Conservation (phyloP, 2,797 vertebrate species). For the Eulemur rubriventer region DNA sequence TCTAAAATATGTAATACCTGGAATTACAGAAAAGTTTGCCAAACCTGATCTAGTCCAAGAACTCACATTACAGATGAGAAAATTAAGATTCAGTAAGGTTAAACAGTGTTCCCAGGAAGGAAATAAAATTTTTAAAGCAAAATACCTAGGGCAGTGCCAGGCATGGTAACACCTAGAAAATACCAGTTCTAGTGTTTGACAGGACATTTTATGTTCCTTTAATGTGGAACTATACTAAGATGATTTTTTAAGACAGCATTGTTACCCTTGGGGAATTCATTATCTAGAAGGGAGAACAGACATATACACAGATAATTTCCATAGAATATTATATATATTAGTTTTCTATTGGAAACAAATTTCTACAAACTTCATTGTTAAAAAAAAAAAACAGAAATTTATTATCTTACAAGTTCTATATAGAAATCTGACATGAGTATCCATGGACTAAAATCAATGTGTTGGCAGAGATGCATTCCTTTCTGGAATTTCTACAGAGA, state of each 20-base stretch:
- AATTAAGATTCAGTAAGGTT: neutral
- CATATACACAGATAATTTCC: neutral
- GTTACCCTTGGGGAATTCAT: neutral
- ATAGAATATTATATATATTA: neutral
- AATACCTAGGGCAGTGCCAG: neutral
- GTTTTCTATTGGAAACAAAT: neutral
- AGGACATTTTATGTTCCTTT: neutral
- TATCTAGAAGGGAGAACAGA: neutral
- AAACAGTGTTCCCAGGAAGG: neutral
- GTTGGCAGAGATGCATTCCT: neutral
- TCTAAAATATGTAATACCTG: neutral
- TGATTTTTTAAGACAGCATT: neutral
- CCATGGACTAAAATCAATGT: neutral
- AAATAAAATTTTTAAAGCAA: neutral
- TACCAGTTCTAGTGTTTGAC: neutral
- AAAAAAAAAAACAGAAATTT: neutral
- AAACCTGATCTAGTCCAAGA: neutral
- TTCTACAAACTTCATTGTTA: neutral
- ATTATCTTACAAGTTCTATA: neutral
- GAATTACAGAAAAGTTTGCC: neutral
- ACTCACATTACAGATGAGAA: constrained; percentile 18
- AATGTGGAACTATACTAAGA: neutral
- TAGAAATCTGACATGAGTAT: neutral
- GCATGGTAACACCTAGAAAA: neutral
- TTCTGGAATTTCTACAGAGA: neutral